These are phyloP conservation scores for Trissoscelio sp. DNA, from an alignment of 2,888 invertebrate genomes.

Conservation along the genomic window DNA sequence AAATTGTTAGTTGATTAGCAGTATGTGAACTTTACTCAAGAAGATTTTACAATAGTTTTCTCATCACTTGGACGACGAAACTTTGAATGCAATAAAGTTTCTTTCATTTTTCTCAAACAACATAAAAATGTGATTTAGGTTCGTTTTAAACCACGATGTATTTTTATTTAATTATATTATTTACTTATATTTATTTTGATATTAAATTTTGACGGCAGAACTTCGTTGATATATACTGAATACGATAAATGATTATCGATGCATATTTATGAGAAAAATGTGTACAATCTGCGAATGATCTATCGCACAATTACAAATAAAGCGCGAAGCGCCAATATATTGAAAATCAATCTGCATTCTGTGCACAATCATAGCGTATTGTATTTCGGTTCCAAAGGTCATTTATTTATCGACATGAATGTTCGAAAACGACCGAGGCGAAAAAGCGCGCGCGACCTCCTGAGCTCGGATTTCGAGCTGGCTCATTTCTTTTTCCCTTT, in stretches of 20 bases:
- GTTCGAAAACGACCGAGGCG: constrained; percentile 13
- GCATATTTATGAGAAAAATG: constrained; percentile 59
- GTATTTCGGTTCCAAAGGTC: constrained; percentile 43
- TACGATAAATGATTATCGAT: constrained; percentile 42
- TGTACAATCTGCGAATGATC: constrained; percentile 39
- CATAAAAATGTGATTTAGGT: no score
- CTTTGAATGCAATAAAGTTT: no score
- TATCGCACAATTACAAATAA: constrained; percentile 54
- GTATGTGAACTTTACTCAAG: no score
- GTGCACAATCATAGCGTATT: constrained; percentile 55
- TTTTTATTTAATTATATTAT: no score
- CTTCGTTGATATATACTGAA: constrained; percentile 1
- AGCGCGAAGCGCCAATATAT: constrained; percentile 37
- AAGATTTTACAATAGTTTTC: no score
- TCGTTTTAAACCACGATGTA: no score
- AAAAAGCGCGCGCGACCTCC: constrained; percentile 39
- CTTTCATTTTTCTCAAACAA: no score
- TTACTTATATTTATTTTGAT: no score
- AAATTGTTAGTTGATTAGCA: no score
- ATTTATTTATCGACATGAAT: constrained; percentile 52
- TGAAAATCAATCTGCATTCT: constrained; percentile 64
- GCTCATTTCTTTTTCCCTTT: constrained; percentile 34
- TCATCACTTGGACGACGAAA: no score
- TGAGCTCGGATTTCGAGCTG: constrained; percentile 32
- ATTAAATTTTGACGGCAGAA: no score